Conservation (phyloP, 2,113 vertebrate species). For the Steatornis caripensis region DNA sequence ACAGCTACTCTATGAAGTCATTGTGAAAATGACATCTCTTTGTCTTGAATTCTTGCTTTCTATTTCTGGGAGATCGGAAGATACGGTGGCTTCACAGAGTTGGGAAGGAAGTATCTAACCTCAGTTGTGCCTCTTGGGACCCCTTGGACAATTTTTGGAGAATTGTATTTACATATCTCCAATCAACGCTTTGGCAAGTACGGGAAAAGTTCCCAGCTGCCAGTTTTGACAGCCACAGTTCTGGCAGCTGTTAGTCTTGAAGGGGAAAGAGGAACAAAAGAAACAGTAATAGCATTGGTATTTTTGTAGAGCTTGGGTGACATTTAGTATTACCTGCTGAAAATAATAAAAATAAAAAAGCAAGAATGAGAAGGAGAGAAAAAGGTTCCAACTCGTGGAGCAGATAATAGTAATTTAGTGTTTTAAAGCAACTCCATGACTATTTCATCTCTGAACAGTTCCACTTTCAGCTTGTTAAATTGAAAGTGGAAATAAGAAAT, state of each 20-base stretch:
- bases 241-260: slow-evolving; percentile 55
- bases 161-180: slow-evolving; percentile 55
- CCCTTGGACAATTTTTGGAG: slow-evolving; percentile 49
- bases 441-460: slow-evolving; percentile 11
- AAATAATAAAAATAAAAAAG: slow-evolving; percentile 37
- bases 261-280: neutral
- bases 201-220: slow-evolving; percentile 47
- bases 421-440: slow-evolving; percentile 23
- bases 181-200: slow-evolving; percentile 54
- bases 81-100: neutral
- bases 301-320: slow-evolving; percentile 30
- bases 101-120: slow-evolving; percentile 12
- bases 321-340: slow-evolving; percentile 39
- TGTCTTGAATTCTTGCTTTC: slow-evolving; percentile 34
- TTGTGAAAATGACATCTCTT: slow-evolving; percentile 37
- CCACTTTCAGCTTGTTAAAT: neutral
- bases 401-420: slow-evolving; percentile 33
- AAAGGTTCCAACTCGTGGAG: neutral
- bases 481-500: slow-evolving; percentile 34
- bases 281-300: neutral
- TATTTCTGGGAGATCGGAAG: slow-evolving; percentile 14
- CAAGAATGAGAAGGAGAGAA: neutral
- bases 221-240: slow-evolving; percentile 55
- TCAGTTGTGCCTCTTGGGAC: slow-evolving; percentile 31
- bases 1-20: slow-evolving; percentile 9